Evolutionary conservation across 2,888 invertebrate species (phyloP).

Genomic region (Drosophila sordidula): DNA sequence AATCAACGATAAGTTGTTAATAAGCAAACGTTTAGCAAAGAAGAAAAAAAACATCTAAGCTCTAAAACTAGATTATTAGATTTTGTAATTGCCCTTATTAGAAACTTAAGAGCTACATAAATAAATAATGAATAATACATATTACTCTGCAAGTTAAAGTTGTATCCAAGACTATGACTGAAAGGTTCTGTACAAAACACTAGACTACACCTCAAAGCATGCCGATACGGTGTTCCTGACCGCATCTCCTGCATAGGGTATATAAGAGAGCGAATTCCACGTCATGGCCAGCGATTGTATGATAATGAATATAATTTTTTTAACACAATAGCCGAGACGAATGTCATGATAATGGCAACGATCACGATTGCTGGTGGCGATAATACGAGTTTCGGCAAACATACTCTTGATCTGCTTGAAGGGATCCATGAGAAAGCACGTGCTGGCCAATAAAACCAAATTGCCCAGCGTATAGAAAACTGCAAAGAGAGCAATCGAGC

Average conservation of each 20-base stretch:
- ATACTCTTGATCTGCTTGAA: slow-evolving; percentile 95
- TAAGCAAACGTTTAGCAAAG: slow-evolving; percentile 45
- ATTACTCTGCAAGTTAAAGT: slow-evolving; percentile 32
- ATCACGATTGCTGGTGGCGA: slow-evolving; percentile 92
- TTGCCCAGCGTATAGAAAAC: too few species aligned
- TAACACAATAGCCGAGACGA: slow-evolving; percentile 89
- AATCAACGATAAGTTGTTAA: slow-evolving; percentile 65
- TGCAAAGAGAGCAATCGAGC: slow-evolving; percentile 89
- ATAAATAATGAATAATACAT: slow-evolving; percentile 53
- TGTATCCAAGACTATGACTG: slow-evolving; percentile 23
- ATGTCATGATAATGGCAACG: slow-evolving; percentile 87
- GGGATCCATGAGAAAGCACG: slow-evolving; percentile 96
- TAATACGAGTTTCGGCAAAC: slow-evolving; percentile 92
- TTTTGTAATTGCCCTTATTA: slow-evolving; percentile 44
- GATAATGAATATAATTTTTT: slow-evolving; percentile 92
- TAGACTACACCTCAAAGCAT: slow-evolving; percentile 85
- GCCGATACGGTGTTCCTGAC: slow-evolving; percentile 89
- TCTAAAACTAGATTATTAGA: slow-evolving; percentile 65
- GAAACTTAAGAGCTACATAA: slow-evolving; percentile 57
- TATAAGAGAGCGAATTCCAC: too few species aligned
- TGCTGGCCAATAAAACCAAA: slow-evolving; percentile 91
- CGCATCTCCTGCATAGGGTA: slow-evolving; percentile 94
- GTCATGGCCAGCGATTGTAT: too few species aligned
- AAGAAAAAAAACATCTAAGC: slow-evolving; percentile 16
- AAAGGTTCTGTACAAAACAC: slow-evolving; percentile 49